Conservation (phyloP, 2,113 vertebrate genomes). For the Phylloscopus whistleri region DNA sequence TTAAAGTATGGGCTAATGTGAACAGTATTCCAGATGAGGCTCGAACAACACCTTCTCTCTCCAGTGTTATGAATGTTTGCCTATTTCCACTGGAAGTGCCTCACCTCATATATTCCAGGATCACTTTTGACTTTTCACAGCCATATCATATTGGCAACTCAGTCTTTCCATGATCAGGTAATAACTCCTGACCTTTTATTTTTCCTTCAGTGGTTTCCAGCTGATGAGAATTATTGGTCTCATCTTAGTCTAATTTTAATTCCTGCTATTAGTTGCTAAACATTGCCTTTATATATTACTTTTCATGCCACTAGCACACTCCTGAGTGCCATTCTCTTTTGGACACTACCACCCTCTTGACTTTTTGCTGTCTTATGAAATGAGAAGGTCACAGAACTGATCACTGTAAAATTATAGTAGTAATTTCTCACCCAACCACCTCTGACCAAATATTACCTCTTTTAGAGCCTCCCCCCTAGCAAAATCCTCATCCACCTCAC, state of each 20-base stretch:
- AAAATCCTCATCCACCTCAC: not conserved
- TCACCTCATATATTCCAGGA: not conserved
- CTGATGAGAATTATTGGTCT: not conserved
- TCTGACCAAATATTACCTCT: not conserved
- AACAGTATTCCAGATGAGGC: constrained; percentile 18
- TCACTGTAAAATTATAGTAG: not conserved
- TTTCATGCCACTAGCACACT: not conserved
- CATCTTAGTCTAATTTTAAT: not conserved
- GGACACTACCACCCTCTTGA: not conserved
- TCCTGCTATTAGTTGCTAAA: not conserved
- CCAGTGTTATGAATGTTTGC: not conserved
- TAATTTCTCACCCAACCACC: not conserved
- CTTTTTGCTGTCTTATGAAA: not conserved
- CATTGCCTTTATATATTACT: not conserved
- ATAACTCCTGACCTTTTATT: not conserved
- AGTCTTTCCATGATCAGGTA: not conserved
- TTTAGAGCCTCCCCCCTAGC: not conserved
- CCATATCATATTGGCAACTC: not conserved
- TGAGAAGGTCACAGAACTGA: not conserved
- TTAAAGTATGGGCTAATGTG: constrained; percentile 6
- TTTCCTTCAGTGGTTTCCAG: not conserved
- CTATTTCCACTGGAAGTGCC: constrained; percentile 9
- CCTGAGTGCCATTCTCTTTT: not conserved
- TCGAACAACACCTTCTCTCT: not conserved
- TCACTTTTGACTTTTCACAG: not conserved